These are phyloP conservation scores for Psammodynastes pulverulentus DNA, from an alignment of 2,113 vertebrate genomes.

Conservation along the genomic window DNA sequence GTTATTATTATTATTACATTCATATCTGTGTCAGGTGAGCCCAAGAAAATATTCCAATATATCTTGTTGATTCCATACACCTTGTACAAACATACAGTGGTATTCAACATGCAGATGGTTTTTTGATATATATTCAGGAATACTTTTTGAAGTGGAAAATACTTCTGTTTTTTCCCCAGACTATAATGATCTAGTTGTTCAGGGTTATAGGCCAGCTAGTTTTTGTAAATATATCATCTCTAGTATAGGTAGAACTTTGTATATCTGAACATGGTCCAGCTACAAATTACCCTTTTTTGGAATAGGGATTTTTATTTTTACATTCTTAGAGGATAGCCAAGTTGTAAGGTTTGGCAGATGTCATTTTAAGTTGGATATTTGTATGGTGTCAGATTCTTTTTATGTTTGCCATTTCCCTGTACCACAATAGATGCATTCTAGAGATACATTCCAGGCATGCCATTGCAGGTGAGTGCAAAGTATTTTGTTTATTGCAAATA, in stretches of 20 bases:
- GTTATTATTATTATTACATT: background rate
- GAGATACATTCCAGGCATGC: background rate
- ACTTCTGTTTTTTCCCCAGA: background rate
- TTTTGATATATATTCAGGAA: background rate
- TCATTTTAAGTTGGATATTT: background rate
- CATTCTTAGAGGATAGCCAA: background rate
- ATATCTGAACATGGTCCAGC: background rate
- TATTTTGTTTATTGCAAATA: background rate
- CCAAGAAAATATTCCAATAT: background rate
- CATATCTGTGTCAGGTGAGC: background rate
- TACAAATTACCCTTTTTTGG: background rate
- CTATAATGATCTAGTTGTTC: background rate
- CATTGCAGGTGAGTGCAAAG: background rate
- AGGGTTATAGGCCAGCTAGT: background rate
- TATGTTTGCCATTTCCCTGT: background rate
- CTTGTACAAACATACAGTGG: background rate
- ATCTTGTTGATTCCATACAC: background rate
- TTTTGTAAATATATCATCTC: background rate
- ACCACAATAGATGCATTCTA: background rate
- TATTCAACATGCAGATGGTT: background rate
- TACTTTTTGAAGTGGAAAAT: background rate
- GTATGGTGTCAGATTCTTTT: background rate
- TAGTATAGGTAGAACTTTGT: background rate
- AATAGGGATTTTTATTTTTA: background rate
- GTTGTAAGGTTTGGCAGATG: background rate